Evolutionary conservation across 2,113 vertebrate species (phyloP).

Genomic region (Calyptommatus sinebrachiatus): DNA sequence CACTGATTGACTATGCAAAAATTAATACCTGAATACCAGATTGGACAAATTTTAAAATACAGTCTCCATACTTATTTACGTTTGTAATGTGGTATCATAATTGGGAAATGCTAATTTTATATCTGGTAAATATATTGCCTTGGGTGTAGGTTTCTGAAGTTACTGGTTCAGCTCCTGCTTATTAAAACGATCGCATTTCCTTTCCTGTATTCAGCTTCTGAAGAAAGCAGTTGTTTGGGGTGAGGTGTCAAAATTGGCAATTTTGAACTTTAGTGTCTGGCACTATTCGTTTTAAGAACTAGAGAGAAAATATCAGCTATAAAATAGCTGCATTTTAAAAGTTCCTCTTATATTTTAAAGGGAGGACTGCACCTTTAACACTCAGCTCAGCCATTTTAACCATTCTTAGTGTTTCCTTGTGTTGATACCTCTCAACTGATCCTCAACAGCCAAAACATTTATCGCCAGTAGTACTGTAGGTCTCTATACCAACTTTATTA

Average conservation of each 20-base stretch:
- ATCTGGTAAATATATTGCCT: background rate
- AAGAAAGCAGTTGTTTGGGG: background rate
- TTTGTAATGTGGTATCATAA: slow-evolving; percentile 32
- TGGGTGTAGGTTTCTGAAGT: background rate
- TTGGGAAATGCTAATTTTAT: slow-evolving; percentile 19
- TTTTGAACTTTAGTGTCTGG: background rate
- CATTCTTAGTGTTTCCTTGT: slow-evolving; percentile 60
- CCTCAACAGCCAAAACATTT: slow-evolving; percentile 57
- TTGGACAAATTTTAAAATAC: slow-evolving; percentile 40
- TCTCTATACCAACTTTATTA: background rate
- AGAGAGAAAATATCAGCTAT: slow-evolving; percentile 6
- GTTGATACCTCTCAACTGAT: slow-evolving; percentile 63
- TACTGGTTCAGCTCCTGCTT: background rate
- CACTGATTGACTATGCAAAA: slow-evolving; percentile 36
- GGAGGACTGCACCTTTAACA: slow-evolving; percentile 71
- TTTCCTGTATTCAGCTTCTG: slow-evolving; percentile 1
- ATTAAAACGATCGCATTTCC: background rate
- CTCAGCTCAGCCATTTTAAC: slow-evolving; percentile 57
- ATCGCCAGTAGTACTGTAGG: slow-evolving; percentile 27
- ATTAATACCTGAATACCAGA: slow-evolving; percentile 43
- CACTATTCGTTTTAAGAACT: background rate
- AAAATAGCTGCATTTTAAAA: background rate
- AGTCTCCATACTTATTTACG: slow-evolving; percentile 43
- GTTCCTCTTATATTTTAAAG: slow-evolving; percentile 36
- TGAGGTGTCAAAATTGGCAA: background rate